Conservation (phyloP, 2,113 vertebrate species). For the Callorhinus ursinus region DNA sequence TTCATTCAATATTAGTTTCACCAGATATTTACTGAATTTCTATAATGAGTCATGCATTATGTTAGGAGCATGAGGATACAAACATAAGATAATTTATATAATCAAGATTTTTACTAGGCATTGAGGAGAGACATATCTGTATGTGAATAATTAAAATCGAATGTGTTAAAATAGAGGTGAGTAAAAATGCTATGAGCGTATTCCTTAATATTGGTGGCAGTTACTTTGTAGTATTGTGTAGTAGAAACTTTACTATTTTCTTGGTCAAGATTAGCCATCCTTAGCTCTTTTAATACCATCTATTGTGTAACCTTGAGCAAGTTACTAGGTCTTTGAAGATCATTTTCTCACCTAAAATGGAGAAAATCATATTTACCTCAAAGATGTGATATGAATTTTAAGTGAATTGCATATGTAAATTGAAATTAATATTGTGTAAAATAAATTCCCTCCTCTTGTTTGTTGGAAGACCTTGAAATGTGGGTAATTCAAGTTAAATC, state of each 20-base stretch:
- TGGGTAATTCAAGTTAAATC: background rate
- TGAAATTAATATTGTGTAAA: background rate
- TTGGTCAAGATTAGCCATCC: background rate
- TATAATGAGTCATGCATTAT: background rate
- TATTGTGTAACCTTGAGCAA: background rate
- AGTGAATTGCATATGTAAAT: background rate
- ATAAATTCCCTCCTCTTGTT: background rate
- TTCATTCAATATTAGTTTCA: background rate
- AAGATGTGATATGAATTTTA: background rate
- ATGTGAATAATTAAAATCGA: slow-evolving; percentile 15
- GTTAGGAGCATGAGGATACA: background rate
- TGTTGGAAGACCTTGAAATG: background rate
- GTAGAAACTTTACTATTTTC: background rate
- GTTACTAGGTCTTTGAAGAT: background rate
- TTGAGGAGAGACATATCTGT: background rate
- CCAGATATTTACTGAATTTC: slow-evolving; percentile 25
- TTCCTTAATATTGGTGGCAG: background rate
- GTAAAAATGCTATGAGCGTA: background rate
- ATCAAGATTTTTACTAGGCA: slow-evolving; percentile 25
- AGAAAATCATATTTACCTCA: background rate
- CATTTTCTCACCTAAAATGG: slow-evolving; percentile 9
- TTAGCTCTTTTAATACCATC: background rate
- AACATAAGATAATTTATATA: slow-evolving; percentile 3
- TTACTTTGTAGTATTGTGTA: background rate
- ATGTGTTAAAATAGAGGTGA: background rate